Evolutionary conservation across 1,140 invertebrate species (phyloP).

Genomic region (Batillaria attramentaria): DNA sequence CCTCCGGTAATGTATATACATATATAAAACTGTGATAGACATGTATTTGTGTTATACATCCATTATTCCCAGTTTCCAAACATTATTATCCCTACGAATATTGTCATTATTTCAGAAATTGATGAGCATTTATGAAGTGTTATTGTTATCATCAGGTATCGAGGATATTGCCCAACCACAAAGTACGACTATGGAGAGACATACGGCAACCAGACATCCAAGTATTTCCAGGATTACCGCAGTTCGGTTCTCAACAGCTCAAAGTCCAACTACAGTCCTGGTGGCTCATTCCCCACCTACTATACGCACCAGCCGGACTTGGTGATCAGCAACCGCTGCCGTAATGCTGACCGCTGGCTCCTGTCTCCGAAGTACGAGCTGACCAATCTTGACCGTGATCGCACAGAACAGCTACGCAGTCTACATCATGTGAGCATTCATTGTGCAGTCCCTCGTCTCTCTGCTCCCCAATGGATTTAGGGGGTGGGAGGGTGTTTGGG

Average conservation of each 20-base stretch:
- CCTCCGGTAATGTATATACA: background rate
- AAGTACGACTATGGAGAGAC: constrained; percentile 73
- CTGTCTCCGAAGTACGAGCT: constrained; percentile 65
- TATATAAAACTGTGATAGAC: background rate
- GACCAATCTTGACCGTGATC: constrained; percentile 69
- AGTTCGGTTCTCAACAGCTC: constrained; percentile 64
- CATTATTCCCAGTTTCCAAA: background rate
- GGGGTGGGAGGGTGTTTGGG: no score
- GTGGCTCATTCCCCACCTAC: constrained; percentile 70
- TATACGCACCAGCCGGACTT: constrained; percentile 70
- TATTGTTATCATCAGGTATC: constrained; percentile 64
- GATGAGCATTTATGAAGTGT: no score
- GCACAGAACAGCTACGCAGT: constrained; percentile 63
- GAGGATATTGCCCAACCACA: constrained; percentile 71
- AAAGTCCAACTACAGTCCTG: constrained; percentile 63
- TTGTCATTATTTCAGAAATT: no score
- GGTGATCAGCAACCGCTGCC: constrained; percentile 65
- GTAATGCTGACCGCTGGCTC: constrained; percentile 66
- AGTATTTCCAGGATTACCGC: constrained; percentile 73
- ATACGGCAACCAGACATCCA: constrained; percentile 70
- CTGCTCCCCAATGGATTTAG: background rate
- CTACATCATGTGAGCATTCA: constrained; percentile 67
- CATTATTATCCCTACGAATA: no score
- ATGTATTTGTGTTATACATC: background rate
- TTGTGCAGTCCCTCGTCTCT: background rate